Evolutionary conservation across 2,113 vertebrate species (phyloP).

Genomic region (Clinocottus analis): DNA sequence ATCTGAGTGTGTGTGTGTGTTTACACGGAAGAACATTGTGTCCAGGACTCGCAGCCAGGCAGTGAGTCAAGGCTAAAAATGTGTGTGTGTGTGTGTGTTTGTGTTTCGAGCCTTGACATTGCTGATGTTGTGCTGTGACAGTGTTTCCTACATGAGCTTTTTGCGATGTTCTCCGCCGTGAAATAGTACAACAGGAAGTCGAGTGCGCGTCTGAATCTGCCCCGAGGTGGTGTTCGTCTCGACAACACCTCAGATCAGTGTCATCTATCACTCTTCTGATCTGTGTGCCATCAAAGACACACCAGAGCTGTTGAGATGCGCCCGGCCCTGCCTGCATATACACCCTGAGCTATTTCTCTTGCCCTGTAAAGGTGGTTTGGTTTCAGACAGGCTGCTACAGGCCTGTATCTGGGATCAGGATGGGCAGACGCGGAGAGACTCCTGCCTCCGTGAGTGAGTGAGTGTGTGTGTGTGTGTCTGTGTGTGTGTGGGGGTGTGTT

Average conservation of each 20-base stretch:
- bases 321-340: conserved; percentile 61
- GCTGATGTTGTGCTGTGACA: neutral
- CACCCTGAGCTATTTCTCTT: conserved; percentile 65
- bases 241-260: conserved; percentile 50
- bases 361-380: conserved; percentile 51
- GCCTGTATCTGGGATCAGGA: conserved; percentile 56
- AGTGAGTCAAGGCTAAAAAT: conserved; percentile 53
- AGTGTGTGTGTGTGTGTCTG: conserved; percentile 30
- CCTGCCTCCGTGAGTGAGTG: no score
- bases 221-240: conserved; percentile 47
- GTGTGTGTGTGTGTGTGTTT: conserved; percentile 16
- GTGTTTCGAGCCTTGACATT: conserved; percentile 26
- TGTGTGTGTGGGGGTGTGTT: conserved; percentile 43
- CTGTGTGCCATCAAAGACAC: conserved; percentile 64
- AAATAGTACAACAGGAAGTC: conserved; percentile 37
- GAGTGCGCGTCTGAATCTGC: conserved; percentile 41
- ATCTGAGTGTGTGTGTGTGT: neutral
- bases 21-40: conserved; percentile 50
- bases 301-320: conserved; percentile 50
- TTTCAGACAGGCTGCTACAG: conserved; percentile 74
- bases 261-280: conserved; percentile 69
- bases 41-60: conserved; percentile 36
- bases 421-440: conserved; percentile 24
- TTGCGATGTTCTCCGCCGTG: neutral
- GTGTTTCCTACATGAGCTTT: neutral